A percentile compares a stretch with the other conserved stretches of the same genome.
These are phyloP conservation scores for Rafetus swinhoei DNA, from an alignment of 2,113 vertebrate genomes.

Conservation along the genomic window DNA sequence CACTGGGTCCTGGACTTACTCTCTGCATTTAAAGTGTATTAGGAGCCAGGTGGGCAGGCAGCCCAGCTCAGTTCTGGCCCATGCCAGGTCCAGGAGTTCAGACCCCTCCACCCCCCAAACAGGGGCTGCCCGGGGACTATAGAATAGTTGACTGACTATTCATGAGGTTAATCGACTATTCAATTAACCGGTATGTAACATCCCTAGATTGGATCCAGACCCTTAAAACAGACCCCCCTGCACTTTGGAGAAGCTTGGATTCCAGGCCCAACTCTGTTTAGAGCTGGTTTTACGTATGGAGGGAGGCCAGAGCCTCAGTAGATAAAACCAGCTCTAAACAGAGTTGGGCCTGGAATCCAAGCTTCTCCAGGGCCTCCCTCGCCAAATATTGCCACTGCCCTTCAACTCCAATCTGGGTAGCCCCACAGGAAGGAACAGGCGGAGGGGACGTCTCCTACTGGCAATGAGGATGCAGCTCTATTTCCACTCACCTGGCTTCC, in stretches of 20 bases:
- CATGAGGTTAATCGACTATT: too few species aligned
- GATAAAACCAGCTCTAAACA: background rate
- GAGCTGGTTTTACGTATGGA: background rate
- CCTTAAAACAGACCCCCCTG: background rate
- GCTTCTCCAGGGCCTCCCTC: background rate
- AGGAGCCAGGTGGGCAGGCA: too few species aligned
- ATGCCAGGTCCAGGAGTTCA: too few species aligned
- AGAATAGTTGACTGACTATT: too few species aligned
- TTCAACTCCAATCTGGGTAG: background rate
- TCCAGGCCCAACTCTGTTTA: background rate
- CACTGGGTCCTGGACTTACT: too few species aligned
- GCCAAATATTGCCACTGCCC: background rate
- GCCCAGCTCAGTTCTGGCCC: too few species aligned
- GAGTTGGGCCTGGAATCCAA: background rate
- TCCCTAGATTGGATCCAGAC: background rate
- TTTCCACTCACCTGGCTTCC: background rate
- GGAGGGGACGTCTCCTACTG: background rate
- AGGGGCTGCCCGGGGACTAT: too few species aligned
- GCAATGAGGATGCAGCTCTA: background rate
- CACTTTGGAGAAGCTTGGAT: background rate
- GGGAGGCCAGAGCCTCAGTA: background rate
- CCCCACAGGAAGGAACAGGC: background rate
- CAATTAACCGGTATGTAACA: too few species aligned
- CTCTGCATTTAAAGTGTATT: too few species aligned
- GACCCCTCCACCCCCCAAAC: too few species aligned